Evolutionary conservation across 1,140 invertebrate species (phyloP).

Genomic region (Saccostrea cuccullata): DNA sequence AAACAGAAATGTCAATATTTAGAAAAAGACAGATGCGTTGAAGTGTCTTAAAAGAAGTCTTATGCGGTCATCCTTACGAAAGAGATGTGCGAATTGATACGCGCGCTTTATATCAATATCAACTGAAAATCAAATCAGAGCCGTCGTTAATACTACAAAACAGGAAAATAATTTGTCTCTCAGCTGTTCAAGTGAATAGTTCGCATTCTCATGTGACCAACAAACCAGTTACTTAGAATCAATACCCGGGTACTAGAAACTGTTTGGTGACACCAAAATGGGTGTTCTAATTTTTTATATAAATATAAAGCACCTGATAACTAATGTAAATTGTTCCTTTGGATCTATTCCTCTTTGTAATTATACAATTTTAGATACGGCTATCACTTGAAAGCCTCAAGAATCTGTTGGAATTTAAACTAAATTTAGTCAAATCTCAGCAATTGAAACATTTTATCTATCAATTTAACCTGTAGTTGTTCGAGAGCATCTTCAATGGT

Average conservation of each 20-base stretch:
- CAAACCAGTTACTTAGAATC: constrained; percentile 31
- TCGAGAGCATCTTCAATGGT: constrained; percentile 11
- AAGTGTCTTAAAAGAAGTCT: constrained; percentile 27
- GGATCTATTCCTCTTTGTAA: constrained; percentile 16
- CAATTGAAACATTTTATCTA: constrained; percentile 46
- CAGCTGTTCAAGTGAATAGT: constrained; percentile 27
- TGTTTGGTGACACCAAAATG: constrained; percentile 31
- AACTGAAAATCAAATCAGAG: constrained; percentile 9
- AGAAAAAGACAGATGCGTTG: constrained; percentile 32
- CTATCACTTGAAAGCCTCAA: constrained; percentile 33
- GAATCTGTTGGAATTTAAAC: constrained; percentile 39
- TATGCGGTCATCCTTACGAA: not conserved
- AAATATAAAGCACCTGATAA: constrained; percentile 28
- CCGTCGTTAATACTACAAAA: constrained; percentile 1
- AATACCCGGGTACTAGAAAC: constrained; percentile 23
- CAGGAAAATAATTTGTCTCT: constrained; percentile 34
- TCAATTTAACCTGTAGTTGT: constrained; percentile 25
- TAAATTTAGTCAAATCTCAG: constrained; percentile 38
- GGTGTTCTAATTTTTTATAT: constrained; percentile 31
- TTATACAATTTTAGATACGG: constrained; percentile 23
- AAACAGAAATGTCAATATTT: constrained; percentile 34
- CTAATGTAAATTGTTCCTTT: constrained; percentile 3
- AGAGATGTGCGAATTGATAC: constrained; percentile 23
- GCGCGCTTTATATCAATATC: not conserved
- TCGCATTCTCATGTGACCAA: constrained; percentile 20